These are phyloP conservation scores for Oceanites oceanicus DNA, from an alignment of 2,113 vertebrate species.

Conservation along the genomic window DNA sequence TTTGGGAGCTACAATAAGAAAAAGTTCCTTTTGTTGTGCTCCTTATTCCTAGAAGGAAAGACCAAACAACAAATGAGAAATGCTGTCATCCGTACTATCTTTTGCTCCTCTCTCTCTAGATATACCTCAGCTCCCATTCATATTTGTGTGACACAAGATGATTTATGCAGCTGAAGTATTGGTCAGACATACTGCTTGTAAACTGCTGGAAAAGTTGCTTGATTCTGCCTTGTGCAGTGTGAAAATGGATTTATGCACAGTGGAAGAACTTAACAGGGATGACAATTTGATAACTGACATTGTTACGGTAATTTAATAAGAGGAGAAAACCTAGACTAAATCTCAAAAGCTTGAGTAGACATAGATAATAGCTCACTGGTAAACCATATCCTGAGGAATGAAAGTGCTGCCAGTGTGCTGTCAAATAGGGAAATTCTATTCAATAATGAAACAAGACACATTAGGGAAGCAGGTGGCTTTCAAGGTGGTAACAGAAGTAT, in stretches of 20 bases:
- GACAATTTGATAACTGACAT: constrained; percentile 27
- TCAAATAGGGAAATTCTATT: not conserved
- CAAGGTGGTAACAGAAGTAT: not conserved
- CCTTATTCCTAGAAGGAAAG: not conserved
- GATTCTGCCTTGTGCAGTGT: not conserved
- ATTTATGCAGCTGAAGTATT: not conserved
- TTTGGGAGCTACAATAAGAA: not conserved
- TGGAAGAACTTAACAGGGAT: constrained; percentile 18
- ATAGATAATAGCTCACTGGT: not conserved
- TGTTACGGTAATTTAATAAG: not conserved
- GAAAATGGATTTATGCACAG: constrained; percentile 28
- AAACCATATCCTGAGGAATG: not conserved
- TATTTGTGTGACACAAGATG: not conserved
- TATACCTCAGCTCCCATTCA: not conserved
- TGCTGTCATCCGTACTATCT: not conserved
- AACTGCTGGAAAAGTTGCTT: constrained; percentile 30
- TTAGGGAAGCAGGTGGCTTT: not conserved
- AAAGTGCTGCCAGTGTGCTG: not conserved
- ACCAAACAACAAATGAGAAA: not conserved
- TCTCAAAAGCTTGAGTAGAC: constrained; percentile 26
- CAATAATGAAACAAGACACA: not conserved
- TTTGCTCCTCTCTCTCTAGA: not conserved
- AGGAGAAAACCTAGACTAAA: not conserved
- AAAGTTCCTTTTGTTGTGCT: not conserved
- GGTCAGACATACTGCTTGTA: not conserved